Conservation (phyloP, 2,888 invertebrate genomes). For the Polymixis lichenea region DNA sequence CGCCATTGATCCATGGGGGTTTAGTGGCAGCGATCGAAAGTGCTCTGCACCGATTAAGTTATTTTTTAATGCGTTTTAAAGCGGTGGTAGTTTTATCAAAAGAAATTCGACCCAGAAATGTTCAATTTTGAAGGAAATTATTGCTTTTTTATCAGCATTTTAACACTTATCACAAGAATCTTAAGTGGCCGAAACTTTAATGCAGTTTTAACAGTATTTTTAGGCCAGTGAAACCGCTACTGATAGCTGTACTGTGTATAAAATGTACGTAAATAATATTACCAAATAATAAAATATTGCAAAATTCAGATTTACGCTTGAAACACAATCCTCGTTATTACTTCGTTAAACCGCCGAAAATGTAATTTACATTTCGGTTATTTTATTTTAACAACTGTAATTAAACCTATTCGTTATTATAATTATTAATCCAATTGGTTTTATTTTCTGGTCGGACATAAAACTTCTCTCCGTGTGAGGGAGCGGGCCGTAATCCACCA, state of each 20-base stretch:
- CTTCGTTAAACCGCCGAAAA: constrained; percentile 15
- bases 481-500: too few species aligned
- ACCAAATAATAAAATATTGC: background rate
- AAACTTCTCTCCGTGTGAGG: too few species aligned
- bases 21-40: constrained; percentile 26
- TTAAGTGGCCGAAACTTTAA: constrained; percentile 32
- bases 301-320: constrained; percentile 6
- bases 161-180: constrained; percentile 39
- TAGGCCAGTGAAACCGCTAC: constrained; percentile 4
- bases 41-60: constrained; percentile 25
- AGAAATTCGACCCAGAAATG: background rate
- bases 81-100: background rate
- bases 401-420: constrained; percentile 16
- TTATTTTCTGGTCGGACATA: background rate
- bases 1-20: constrained; percentile 45
- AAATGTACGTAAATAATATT: constrained; percentile 8
- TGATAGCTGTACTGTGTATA: background rate
- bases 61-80: constrained; percentile 8
- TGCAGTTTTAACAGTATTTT: constrained; percentile 12
- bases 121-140: background rate
- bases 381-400: constrained; percentile 19
- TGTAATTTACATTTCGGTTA: background rate
- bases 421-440: background rate
- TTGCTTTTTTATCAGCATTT: constrained; percentile 25
- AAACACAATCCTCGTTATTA: constrained; percentile 29